A percentile compares a stretch with the other conserved stretches of the same genome.
Conservation (phyloP, 2,113 vertebrate genomes). For the Myotis brandtii region DNA sequence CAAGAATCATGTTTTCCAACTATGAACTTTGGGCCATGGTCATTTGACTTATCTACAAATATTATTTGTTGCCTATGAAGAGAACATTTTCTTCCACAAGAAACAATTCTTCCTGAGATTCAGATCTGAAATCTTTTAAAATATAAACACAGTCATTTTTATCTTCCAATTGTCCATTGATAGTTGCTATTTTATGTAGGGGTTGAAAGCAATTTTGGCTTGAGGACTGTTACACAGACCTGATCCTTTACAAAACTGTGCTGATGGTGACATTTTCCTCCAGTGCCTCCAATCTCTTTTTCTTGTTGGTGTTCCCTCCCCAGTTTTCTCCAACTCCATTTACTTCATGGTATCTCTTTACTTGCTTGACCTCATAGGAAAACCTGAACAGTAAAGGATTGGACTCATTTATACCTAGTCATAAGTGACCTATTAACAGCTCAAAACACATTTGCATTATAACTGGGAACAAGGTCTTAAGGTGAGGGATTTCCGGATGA, state of each 20-base stretch:
- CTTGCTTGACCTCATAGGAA: background rate
- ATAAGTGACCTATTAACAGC: background rate
- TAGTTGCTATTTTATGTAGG: background rate
- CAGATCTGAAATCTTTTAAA: background rate
- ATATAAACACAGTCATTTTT: background rate
- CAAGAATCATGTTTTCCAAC: background rate
- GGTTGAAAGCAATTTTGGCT: background rate
- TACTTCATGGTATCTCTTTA: background rate
- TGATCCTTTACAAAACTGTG: background rate
- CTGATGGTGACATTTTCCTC: background rate
- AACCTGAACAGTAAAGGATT: background rate
- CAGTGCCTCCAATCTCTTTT: background rate
- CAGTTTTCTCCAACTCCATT: background rate
- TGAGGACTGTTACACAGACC: background rate
- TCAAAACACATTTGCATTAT: slow-evolving; percentile 1
- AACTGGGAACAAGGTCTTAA: background rate
- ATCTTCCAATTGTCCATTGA: background rate
- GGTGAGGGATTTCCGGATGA: background rate
- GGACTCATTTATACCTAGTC: background rate
- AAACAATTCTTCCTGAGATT: background rate
- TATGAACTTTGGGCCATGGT: background rate
- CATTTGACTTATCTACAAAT: background rate
- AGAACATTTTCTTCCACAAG: background rate
- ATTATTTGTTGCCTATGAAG: slow-evolving; percentile 17
- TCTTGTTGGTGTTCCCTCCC: background rate